Conservation (phyloP, 2,797 vertebrate genomes). For the Emydoidea blandingii region DNA sequence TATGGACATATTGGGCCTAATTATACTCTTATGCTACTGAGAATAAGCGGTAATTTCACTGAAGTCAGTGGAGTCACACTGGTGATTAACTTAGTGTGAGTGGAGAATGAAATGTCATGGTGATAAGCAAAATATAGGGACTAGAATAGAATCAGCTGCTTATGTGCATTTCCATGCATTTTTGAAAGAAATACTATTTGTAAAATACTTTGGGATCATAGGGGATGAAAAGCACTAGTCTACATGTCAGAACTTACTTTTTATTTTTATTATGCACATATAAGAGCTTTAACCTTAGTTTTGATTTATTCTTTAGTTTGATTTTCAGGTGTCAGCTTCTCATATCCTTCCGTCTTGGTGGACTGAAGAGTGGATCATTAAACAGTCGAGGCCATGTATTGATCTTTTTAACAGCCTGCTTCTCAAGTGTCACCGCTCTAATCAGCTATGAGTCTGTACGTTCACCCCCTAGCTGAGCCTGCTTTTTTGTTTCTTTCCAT, state of each 20-base stretch:
- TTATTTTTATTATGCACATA: neutral
- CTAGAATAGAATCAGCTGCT: neutral
- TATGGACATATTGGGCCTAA: neutral
- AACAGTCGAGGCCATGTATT: neutral
- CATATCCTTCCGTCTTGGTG: neutral
- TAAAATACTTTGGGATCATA: neutral
- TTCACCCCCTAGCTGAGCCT: neutral
- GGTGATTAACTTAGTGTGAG: rapidly evolving
- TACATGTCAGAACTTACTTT: neutral
- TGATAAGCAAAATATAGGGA: rapidly evolving
- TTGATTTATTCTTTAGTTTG: neutral
- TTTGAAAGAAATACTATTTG: neutral
- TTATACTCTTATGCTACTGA: neutral
- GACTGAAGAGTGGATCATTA: neutral
- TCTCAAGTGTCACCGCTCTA: neutral
- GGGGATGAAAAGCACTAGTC: neutral
- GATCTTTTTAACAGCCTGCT: neutral
- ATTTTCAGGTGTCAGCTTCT: neutral
- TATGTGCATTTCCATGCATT: neutral
- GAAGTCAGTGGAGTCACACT: neutral
- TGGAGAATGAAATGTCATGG: neutral
- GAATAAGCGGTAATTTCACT: neutral
- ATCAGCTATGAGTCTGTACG: neutral
- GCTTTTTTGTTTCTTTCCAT: neutral
- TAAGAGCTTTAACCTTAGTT: neutral